Evolutionary conservation across 2,797 vertebrate genomes (phyloP), one percentile per base, ranked within the genome.

Genomic region (Siniperca undulata): DNA sequence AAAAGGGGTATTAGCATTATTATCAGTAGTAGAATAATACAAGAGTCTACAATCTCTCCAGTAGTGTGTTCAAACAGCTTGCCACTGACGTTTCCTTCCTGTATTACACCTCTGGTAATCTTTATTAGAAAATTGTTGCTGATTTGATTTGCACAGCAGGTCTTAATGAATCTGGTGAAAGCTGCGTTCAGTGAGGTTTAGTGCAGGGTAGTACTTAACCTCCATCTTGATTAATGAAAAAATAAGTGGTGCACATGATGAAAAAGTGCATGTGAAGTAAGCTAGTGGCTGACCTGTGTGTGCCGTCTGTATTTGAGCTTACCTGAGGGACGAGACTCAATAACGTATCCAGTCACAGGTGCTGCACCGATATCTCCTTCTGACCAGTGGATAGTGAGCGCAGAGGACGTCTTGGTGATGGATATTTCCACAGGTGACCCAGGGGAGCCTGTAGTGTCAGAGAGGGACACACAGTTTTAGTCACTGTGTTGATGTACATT

Each of bases 301-400:
- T 7, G 22, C 8, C 1, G 7, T 60, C 48, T 14, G 34, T 64
- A 42, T 27, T 27, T 20, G 1, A 53, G 42, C 77, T 89, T 65
- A 99, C 98, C 98, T 95, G 98, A 99, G 40, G 98, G 96, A 50
- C 97, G 95, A 55, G 97, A 96, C 93, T 99, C 98, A 24, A 99
- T 96, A 27, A 97, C 92, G 17, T 98, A 99, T 76, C 98, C 97
- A 0, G 93, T 97, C 68, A 98, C 95, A 19, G 96, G 96, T 0
- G 95, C 95, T 40, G 89, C 88, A 50, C 98, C 98, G 0, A 85
- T 67, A 0, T 95, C 94, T 30, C 97, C 98, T 77, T 97, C 97
- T 0, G 94, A 92, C 98, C 98, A 99, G 40, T 96, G 96, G 52
- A 99, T 90, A 0, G 95, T 97, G 79, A 99, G 94, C 20, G 94